Percentiles rank a stretch among this genome's conserved stretches.
These are phyloP conservation scores for Paraplagusia blochii DNA, from an alignment of 2,113 vertebrate genomes.

Conservation along the genomic window DNA sequence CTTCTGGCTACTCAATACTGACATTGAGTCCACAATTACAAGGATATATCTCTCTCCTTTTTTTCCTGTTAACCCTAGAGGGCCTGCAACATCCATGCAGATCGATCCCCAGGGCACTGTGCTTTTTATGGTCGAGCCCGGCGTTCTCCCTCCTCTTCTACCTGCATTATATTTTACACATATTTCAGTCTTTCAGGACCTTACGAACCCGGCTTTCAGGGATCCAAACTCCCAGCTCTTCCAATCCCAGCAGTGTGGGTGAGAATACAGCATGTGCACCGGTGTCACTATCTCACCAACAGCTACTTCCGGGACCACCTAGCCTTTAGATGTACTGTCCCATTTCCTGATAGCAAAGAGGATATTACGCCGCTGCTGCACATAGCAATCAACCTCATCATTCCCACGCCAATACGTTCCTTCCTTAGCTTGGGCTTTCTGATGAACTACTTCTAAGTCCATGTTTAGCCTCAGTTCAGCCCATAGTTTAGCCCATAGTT, in stretches of 20 bases:
- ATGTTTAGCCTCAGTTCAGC: too few species aligned
- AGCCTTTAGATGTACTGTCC: background rate
- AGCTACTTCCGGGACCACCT: background rate
- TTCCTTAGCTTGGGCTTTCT: too few species aligned
- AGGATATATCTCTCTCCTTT: background rate
- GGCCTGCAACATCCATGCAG: background rate
- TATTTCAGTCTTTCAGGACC: background rate
- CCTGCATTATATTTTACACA: background rate
- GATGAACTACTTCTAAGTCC: too few species aligned
- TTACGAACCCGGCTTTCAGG: background rate
- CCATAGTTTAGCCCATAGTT: too few species aligned
- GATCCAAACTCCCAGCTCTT: background rate
- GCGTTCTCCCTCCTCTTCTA: background rate
- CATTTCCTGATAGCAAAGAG: too few species aligned
- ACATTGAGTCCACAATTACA: background rate
- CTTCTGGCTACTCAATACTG: background rate
- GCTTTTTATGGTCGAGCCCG: background rate
- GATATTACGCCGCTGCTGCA: too few species aligned
- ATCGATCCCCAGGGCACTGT: background rate
- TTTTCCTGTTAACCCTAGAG: background rate
- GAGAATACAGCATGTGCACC: background rate
- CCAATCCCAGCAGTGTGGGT: background rate
- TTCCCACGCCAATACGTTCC: too few species aligned
- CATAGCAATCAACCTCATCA: too few species aligned
- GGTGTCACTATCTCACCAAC: too few species aligned